Conservation (phyloP, 2,113 vertebrate genomes). For the Osmerus eperlanus region DNA sequence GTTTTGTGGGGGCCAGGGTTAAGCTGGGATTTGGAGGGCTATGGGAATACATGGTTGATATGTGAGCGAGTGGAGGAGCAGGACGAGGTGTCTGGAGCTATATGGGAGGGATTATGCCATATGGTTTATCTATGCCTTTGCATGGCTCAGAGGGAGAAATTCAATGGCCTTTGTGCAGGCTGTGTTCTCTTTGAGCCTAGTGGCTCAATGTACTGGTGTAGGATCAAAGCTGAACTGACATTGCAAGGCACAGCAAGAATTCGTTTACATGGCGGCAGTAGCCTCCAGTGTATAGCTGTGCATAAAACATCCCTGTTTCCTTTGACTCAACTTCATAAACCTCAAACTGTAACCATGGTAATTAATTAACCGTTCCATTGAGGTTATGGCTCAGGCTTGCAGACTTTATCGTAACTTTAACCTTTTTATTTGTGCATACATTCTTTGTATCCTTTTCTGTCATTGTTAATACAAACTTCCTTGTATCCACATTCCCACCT, state of each 20-base stretch:
- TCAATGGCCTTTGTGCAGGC: slow-evolving; percentile 31
- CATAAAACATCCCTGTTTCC: slow-evolving; percentile 10
- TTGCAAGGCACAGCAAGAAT: slow-evolving; percentile 34
- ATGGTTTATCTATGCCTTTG: slow-evolving; percentile 56
- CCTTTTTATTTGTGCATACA: no score
- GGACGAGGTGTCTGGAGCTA: slow-evolving; percentile 55
- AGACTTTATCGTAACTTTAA: no score
- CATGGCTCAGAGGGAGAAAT: slow-evolving; percentile 36
- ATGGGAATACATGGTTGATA: slow-evolving; percentile 68
- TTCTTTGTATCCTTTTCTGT: no score
- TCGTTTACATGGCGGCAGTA: slow-evolving; percentile 40
- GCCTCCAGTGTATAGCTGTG: slow-evolving; percentile 8
- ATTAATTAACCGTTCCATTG: background rate
- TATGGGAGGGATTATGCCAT: slow-evolving; percentile 62
- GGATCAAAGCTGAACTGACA: slow-evolving; percentile 37
- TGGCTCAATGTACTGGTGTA: slow-evolving; percentile 27
- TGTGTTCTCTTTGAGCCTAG: slow-evolving; percentile 28
- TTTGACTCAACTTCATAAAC: slow-evolving; percentile 30
- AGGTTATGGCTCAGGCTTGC: no score
- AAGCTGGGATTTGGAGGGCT: slow-evolving; percentile 66
- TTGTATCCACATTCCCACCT: no score
- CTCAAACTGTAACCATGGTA: slow-evolving; percentile 18
- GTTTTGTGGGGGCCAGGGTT: slow-evolving; percentile 55
- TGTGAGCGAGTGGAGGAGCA: slow-evolving; percentile 43
- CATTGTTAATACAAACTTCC: no score